Base-by-base conservation (phyloP, 2,797 vertebrate genomes). In the Rhynchonycteris naso region DNA sequence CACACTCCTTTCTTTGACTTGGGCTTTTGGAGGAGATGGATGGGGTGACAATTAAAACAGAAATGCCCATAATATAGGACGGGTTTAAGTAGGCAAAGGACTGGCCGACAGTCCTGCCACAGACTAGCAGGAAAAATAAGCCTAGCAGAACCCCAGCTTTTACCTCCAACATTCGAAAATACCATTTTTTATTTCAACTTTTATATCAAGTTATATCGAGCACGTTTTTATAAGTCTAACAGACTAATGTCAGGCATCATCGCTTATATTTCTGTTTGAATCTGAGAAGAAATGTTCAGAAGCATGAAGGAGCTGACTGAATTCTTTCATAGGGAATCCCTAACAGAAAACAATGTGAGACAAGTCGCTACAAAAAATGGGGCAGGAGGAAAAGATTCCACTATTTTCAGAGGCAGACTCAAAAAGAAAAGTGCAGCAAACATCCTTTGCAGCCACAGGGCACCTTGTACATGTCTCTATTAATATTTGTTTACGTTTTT, bases 301-400 rank as follows among this genome's bases (percentile, higher is more conserved):
- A 87, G 66, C 43, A 47, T 71, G 22, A 72, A 76, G 50, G n/a
- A 35, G 65, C 79, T 89, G 74, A 71, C 58, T 93, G 94, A 81
- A 84, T 72, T 71, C 90, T 74, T 84, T 88, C 69, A 38, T n/a
- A 58, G 66, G 58, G 88, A 95, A 92, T 69, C 35, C 52, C 52
- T 74, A 90, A 88, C 11, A 76, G 68, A 90, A 88, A 95, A 94
- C 24, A 76, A 94, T 92, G 19, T 81, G 63, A 92, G 74, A 95
- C 24, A 79, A 66, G 7, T 9, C 11, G 6, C 82, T 50, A 83
- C 11, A 88, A 90, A 90, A 81, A 61, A 47, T 0, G 35, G 33
- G 43, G n/a, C 38, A 89, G 74, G 8, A 95, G 50, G 47, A 52
- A 94, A 93, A 94, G n/a, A 83, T n/a, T 8, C 30, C 28, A 61